These are phyloP conservation scores for Sprattus sprattus DNA, from an alignment of 2,113 vertebrate species.

Conservation along the genomic window DNA sequence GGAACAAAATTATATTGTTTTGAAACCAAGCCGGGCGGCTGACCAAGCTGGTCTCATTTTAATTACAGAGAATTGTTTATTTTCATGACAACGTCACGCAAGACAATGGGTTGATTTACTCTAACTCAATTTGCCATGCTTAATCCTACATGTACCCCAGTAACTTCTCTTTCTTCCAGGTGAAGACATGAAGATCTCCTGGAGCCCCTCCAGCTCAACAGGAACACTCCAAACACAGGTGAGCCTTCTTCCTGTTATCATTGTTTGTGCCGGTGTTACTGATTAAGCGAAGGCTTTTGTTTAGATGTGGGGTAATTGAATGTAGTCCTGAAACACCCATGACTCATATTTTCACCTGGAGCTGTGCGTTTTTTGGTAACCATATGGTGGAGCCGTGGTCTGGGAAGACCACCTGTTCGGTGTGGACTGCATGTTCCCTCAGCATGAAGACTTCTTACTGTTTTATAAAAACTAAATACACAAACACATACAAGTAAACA, in stretches of 20 bases:
- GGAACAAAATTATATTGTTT: slow-evolving; percentile 14
- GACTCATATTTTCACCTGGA: slow-evolving; percentile 61
- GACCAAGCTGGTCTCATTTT: slow-evolving; percentile 6
- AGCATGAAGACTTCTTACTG: background rate
- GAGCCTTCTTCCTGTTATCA: slow-evolving; percentile 57
- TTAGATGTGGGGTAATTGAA: slow-evolving; percentile 64
- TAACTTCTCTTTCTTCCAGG: background rate
- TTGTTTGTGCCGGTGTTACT: slow-evolving; percentile 59
- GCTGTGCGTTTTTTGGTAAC: slow-evolving; percentile 27
- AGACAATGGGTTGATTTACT: slow-evolving; percentile 9
- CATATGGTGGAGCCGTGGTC: background rate
- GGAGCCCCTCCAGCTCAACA: slow-evolving; percentile 25
- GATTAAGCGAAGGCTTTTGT: slow-evolving; percentile 68
- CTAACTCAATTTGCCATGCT: slow-evolving; percentile 1
- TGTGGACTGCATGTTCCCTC: background rate
- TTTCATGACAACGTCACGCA: slow-evolving; percentile 9
- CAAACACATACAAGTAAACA: background rate
- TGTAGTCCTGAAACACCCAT: slow-evolving; percentile 48
- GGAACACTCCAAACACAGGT: slow-evolving; percentile 57
- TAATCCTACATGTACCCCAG: background rate
- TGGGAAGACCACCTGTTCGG: slow-evolving; percentile 33
- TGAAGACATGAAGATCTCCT: background rate
- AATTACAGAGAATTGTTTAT: slow-evolving; percentile 13
- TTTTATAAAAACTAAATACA: background rate
- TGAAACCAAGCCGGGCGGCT: background rate